A percentile compares a stretch with the other conserved stretches of the same genome.
Evolutionary conservation across 2,888 invertebrate species (phyloP).

Genomic region (Eupelmus urozonus): DNA sequence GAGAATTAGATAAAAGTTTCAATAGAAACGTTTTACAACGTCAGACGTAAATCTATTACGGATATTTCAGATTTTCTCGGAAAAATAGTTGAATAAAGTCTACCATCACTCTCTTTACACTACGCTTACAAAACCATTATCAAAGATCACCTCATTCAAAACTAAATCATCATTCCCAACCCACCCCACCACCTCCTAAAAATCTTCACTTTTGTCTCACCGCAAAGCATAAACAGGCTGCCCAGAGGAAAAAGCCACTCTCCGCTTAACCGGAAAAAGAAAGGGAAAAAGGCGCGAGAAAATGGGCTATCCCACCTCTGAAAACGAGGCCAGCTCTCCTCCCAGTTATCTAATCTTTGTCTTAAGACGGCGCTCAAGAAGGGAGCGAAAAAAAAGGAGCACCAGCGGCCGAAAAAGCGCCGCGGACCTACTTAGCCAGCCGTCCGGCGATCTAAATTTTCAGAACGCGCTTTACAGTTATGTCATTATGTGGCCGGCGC

Average conservation of each 20-base stretch:
- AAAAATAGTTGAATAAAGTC: no score
- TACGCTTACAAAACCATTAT: no score
- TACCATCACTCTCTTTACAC: no score
- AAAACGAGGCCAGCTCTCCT: conserved; percentile 60
- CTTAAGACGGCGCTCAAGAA: neutral
- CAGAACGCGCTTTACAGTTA: conserved; percentile 58
- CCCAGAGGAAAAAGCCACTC: conserved; percentile 29
- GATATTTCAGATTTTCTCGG: no score
- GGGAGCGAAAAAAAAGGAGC: conserved; percentile 6
- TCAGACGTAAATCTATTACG: no score
- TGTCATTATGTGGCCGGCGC: conserved; percentile 49
- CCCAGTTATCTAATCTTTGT: conserved; percentile 3
- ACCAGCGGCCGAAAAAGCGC: conserved; percentile 32
- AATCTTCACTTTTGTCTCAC: conserved; percentile 29
- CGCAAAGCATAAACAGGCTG: neutral
- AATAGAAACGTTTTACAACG: no score
- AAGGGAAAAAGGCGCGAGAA: conserved; percentile 48
- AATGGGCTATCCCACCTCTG: conserved; percentile 51
- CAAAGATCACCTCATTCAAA: no score
- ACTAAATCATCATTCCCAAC: no score
- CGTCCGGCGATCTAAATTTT: conserved; percentile 61
- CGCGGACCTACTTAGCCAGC: conserved; percentile 45
- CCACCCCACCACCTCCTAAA: conserved; percentile 28
- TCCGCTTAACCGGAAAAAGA: no score
- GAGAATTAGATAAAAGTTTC: no score